Conservation (phyloP, 2,888 invertebrate species). For the Andrena marginata region DNA sequence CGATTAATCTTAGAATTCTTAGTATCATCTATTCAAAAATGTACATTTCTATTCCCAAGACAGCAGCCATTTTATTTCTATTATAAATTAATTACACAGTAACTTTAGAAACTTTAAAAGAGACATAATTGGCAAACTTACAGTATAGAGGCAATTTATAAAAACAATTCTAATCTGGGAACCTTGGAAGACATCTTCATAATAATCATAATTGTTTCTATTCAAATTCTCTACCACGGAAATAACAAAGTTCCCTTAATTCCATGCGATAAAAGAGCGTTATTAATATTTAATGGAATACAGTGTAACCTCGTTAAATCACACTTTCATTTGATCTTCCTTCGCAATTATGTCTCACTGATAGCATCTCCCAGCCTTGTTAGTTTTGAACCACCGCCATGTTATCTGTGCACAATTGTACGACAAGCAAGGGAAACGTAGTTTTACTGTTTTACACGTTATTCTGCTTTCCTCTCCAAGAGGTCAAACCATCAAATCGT, state of each 20-base stretch:
- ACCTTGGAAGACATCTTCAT: not conserved
- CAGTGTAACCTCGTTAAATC: conserved; percentile 13
- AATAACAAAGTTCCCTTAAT: conserved; percentile 11
- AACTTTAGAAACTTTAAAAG: too few relatives aligned
- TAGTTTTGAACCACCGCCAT: not conserved
- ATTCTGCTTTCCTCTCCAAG: not conserved
- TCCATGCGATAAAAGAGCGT: not conserved
- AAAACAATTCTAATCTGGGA: not conserved
- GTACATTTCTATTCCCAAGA: too few relatives aligned
- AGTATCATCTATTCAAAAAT: too few relatives aligned
- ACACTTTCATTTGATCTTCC: not conserved
- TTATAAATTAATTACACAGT: too few relatives aligned
- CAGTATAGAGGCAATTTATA: too few relatives aligned
- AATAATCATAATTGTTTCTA: not conserved
- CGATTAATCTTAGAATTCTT: not conserved
- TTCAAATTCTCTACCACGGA: not conserved
- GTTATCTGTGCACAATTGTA: not conserved
- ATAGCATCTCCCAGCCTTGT: conserved; percentile 2
- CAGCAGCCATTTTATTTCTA: too few relatives aligned
- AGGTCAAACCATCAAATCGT: not conserved
- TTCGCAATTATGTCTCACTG: conserved; percentile 7
- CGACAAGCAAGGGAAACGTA: not conserved
- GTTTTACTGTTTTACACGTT: not conserved
- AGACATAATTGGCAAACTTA: too few relatives aligned
- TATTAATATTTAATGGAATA: not conserved